Evolutionary conservation across 2,113 vertebrate genomes (phyloP), one percentile per base, ranked within the genome.

Genomic region (Hyperopisus bebe): DNA sequence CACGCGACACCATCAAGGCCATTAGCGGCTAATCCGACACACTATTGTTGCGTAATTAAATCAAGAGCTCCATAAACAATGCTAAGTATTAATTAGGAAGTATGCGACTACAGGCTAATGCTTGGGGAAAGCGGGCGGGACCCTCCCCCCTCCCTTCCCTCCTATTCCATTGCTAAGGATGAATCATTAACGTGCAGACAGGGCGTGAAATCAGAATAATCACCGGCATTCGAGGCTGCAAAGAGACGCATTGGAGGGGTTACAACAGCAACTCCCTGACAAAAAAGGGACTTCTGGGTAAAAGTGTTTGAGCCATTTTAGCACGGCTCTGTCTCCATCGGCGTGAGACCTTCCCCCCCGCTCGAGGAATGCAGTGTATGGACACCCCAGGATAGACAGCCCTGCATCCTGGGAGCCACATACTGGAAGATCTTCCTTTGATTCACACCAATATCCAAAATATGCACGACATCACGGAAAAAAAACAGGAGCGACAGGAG

Each of bases 1-100:
- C 98, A 98, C 97, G 98, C 97, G 97, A 97, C 97, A 97, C 98
- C 97, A 98, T 98, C 97, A 98, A 98, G 97, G 99, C 97, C 98
- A 98, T 98, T 98, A 99, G 97, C 95, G 94, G 96, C 96, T 99
- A 99, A 99, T 98, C 97, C 96, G 93, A 94, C 96, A 96, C 96
- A 97, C 82, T 96, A 97, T 97, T 96, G 96, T 96, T 96, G 94
- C 96, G 95, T 98, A 98, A 98, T 99, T 99, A 97, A 98, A 98
- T 97, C 97, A 97, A 96, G 96, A 95, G 96, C 94, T 97, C 96
- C 96, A 97, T 98, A 99, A 98, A 98, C 97, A 99, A 98, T 98
- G 97, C 95, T 93, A 93, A 95, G 96, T 95, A 96, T 98, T 97
- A 96, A 96, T 96, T 95, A 96, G 94, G 93, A 94, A 93, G 93